Base-by-base conservation (phyloP, 2,888 invertebrate genomes). In the Melipona beecheii region DNA sequence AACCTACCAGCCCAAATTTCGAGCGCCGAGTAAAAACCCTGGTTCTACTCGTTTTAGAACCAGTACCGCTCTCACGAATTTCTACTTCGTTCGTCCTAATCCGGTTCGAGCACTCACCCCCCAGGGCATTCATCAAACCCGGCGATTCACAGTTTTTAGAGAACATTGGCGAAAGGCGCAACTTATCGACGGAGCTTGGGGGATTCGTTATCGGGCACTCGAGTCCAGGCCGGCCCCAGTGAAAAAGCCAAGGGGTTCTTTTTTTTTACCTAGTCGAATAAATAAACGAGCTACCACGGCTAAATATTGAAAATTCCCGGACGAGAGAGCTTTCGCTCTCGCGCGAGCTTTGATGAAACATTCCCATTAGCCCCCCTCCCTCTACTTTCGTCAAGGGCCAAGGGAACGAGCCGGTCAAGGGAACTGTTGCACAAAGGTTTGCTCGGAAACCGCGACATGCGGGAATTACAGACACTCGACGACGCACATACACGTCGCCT, bases 261-360 rank as follows among this genome's bases (percentile, higher is more conserved):
- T 31, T 21, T 15, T 24, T 68, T 68, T 68, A 17, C 24, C 66
- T 49, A 19, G 73, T 66, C 58, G 71, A 64, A 56, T 54, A 75
- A 71, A 75, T 65, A 78, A 73, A 65, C 71, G 52, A 65, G 54
- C 31, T 49, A 27, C 50, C 43, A 19, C 5, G 64, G 50, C 52
- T 80, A 80, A 80, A 76, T 71, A 76, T 80, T 56, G 66, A 75
- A 79, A 82, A 78, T 62, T 50, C 56, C 4, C 27, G 54, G 27
- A 17, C 19, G 21, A 50, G 43, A 36, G 78, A 9, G 62, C 31
- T 31, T 27, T 54, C 58, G 17, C 71, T 21, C 43, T 13, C 19
- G 27, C 2, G 50, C n/a, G 78, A 65, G 77, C 76, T 87, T 87
- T 87, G 83, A 83, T 62, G 80, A 78, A 83, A 87, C 75, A 75